These are phyloP conservation scores for Lacerta bilineata DNA, from an alignment of 2,797 vertebrate genomes.

Conservation along the genomic window DNA sequence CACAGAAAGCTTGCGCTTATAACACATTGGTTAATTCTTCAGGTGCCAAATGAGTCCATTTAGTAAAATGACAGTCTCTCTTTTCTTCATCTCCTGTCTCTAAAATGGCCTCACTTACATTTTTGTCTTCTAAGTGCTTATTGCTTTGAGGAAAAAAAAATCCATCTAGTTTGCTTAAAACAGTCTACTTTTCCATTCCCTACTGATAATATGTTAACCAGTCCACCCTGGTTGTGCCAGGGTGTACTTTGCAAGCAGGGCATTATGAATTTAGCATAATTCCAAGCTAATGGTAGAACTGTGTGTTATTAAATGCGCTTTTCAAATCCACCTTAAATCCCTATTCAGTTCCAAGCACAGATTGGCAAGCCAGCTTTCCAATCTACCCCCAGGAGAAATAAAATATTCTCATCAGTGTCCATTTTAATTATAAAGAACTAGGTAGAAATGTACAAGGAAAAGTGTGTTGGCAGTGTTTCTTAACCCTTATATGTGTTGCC, in stretches of 20 bases:
- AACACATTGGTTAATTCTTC: background rate
- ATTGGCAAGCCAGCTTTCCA: background rate
- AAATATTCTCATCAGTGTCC: background rate
- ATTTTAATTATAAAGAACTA: constrained; percentile 22
- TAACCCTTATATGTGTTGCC: background rate
- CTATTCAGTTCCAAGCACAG: background rate
- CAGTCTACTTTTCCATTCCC: constrained; percentile 22
- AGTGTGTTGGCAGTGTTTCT: constrained; percentile 18
- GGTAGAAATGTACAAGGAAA: constrained; percentile 2
- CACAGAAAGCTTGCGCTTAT: background rate
- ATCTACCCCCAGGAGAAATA: constrained; percentile 1
- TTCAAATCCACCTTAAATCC: constrained; percentile 52
- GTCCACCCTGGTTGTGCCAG: background rate
- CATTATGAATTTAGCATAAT: constrained; percentile 42
- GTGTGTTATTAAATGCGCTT: constrained; percentile 40
- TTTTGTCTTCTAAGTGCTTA: background rate
- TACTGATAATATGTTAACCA: constrained; percentile 44
- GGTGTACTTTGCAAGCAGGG: background rate
- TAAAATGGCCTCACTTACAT: background rate
- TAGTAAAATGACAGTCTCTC: background rate
- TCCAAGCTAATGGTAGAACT: constrained; percentile 20
- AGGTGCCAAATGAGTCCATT: background rate
- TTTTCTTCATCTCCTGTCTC: background rate
- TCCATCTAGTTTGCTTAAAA: constrained; percentile 1
- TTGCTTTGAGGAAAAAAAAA: rapidly evolving